Evolutionary conservation across 2,888 invertebrate species (phyloP).

Genomic region (Drosophila borealis): DNA sequence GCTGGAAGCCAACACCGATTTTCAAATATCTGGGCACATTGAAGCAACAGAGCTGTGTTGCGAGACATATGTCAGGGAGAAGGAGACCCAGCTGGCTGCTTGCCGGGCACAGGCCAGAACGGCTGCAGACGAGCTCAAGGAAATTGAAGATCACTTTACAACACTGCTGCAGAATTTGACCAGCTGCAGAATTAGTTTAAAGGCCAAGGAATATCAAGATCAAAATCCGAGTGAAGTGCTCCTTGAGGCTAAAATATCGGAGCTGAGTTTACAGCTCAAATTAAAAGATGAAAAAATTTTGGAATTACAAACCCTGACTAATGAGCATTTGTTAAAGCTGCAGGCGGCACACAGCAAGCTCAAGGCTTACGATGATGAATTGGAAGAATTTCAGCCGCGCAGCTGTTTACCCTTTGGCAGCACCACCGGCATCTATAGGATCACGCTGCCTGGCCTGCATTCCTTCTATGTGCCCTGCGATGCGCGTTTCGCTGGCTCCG

Average conservation of each 20-base stretch:
- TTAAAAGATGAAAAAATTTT: neutral
- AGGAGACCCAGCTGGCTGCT: neutral
- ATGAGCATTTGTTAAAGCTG: neutral
- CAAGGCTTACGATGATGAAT: conserved; percentile 5
- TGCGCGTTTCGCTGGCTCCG: conserved; percentile 86
- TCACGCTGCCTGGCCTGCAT: conserved; percentile 8
- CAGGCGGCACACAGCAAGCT: conserved; percentile 2
- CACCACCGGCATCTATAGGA: conserved; percentile 24
- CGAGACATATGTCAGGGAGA: neutral
- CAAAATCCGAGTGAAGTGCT: neutral
- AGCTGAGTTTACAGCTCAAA: neutral
- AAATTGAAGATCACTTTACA: neutral
- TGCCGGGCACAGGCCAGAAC: neutral
- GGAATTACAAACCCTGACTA: neutral
- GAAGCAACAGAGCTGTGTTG: neutral
- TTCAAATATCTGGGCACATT: too few relatives aligned
- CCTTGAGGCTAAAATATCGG: too few relatives aligned
- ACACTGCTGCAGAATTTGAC: conserved; percentile 4
- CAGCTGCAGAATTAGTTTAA: neutral
- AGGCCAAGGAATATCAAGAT: neutral
- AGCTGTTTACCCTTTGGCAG: conserved; percentile 37
- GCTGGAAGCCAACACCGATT: conserved; percentile 2
- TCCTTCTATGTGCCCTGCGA: conserved; percentile 87
- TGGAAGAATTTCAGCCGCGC: conserved; percentile 19
- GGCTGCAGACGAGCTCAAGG: neutral